Base-by-base conservation (phyloP, 2,797 vertebrate genomes). In the Sebastes oblongus region DNA sequence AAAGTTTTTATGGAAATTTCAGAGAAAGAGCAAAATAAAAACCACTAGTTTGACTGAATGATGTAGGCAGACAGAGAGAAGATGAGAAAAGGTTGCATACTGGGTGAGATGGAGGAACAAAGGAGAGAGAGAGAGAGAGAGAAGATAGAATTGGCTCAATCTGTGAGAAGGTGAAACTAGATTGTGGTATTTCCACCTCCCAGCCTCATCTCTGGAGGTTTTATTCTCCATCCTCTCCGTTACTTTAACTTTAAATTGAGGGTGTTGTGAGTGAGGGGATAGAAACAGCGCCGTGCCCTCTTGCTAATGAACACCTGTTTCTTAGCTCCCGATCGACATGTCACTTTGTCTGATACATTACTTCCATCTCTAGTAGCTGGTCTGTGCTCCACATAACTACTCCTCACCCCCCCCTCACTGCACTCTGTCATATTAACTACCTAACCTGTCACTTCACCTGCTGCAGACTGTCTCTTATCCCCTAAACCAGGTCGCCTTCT, bases 251-350 rank as follows among this genome's bases (percentile, higher is more conserved):
- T 85, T 60, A 82, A 87, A 89, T 82, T 79, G 86, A 78, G 66
- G 30, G 22, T 62, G 25, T 34, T 74, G 46, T 81, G 73, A 56
- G 68, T 55, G 24, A 70, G 54, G 22, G 8, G 22, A 36, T 12
- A 29, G 52, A 36, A 32, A 56, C 30, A 70, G 69, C 3, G 20
- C 29, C 42, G 64, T 65, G 64, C n/a, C 8, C 65, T 22, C 55
- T 29, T n/a, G 9, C 72, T 90, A 85, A 93, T 86, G 82, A 88
- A 88, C 73, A 73, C 50, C 81, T 71, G 39, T 83, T 84, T 72
- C 84, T 74, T 25, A 71, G 59, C 72, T 74, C 52, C 11, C 56
- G 32, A 64, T 72, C 67, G 60, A 56, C 62, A 72, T 68, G 76
- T 79, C 80, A 82, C 66, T 76, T 83, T 59, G 68, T 81, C 73